These are phyloP conservation scores for Carcharodon carcharias DNA, from an alignment of 2,797 vertebrate species.

Conservation along the genomic window DNA sequence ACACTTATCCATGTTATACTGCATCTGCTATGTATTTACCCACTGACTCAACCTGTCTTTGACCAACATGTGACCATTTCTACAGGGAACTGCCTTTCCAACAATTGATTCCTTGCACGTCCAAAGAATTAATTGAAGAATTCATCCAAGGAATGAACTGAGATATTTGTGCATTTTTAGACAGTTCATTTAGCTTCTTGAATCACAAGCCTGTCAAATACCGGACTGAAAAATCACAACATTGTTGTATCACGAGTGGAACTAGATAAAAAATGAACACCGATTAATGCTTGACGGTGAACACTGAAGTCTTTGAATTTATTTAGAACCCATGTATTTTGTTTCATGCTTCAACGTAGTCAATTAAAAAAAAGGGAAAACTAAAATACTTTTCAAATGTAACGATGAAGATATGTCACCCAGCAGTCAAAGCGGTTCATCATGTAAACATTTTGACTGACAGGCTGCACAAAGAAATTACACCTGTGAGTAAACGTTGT, in stretches of 20 bases:
- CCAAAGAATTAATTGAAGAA: neutral
- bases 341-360: neutral
- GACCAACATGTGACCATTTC: neutral
- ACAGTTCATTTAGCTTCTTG: neutral
- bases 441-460: constrained; percentile 6
- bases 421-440: neutral
- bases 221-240: neutral
- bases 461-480: constrained; percentile 16
- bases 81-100: neutral
- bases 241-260: neutral
- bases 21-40: too few species aligned
- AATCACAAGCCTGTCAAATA: neutral
- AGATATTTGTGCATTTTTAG: neutral
- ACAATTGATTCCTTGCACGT: neutral
- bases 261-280: neutral
- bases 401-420: neutral
- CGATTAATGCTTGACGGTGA: neutral
- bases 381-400: neutral
- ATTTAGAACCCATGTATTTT: neutral
- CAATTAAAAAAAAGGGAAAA: neutral
- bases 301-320: neutral
- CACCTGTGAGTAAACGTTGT: constrained; percentile 27
- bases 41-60: neutral
- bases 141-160: neutral
- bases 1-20: too few species aligned